Base-by-base conservation (phyloP, 2,113 vertebrate genomes). In the Pipra filicauda region DNA sequence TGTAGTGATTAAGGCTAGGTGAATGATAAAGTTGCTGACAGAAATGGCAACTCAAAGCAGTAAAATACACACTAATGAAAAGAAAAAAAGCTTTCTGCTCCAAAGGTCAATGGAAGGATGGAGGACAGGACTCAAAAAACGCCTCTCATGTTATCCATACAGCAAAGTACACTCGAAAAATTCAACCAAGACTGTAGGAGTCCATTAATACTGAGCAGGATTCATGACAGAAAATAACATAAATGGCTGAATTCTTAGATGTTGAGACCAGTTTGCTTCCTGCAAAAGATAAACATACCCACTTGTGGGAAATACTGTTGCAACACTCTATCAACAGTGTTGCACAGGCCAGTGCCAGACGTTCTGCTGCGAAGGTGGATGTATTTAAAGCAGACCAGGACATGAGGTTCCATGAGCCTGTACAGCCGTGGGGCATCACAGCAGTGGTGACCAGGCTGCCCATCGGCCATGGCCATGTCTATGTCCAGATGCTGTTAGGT, bases 401-500 rank as follows among this genome's bases (percentile, higher is more conserved):
- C 8, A 3, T 0, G 21, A 1, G 7, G 21, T 44, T 22, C 19
- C 20, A 8, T 15, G 35, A 30, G 19, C 21, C 83, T 43, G 3
- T 8, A 7, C 9, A 64, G 52, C 33, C 62, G 13, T 2, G 6
- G 41, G 33, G 26, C 43, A 66, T 46, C 21, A 6, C 33, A 11
- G 81, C 72, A 15, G 37, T 0, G 8, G 33, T 12, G 64, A 20
- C 35, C 26, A 43, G 26, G 24, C 31, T 72, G 48, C 16, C 6
- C 31, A 17, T 27, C 15, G 31, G 55, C 41, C 33, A 33, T 14
- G 3, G 12, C 4, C 3, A 11, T 21, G 41, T 23, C 46, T 6
- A 6, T 6, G 16, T 26, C 31, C 43, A 49, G 28, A 44, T 0
- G 0, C 2, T 22, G 0, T 11, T 12, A 19, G 6, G n/a, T 41